These are phyloP conservation scores for Chrysocyon brachyurus DNA, from an alignment of 2,797 vertebrate genomes.

Conservation along the genomic window DNA sequence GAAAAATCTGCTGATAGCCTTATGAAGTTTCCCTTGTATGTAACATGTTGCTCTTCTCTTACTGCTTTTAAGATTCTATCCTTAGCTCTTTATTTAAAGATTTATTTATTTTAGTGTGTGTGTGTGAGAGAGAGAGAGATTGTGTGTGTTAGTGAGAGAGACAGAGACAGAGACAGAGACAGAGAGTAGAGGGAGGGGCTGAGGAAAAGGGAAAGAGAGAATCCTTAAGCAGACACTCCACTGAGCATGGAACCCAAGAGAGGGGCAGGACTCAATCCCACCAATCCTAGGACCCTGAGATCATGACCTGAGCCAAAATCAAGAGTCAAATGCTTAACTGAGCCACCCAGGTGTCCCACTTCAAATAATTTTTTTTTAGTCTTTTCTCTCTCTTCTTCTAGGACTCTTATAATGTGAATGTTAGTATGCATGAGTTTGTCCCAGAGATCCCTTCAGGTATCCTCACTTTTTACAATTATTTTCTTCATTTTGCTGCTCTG, in stretches of 20 bases:
- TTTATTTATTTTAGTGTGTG: background rate
- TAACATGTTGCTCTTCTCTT: background rate
- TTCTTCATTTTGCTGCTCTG: background rate
- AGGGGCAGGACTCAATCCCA: background rate
- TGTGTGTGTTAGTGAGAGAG: background rate
- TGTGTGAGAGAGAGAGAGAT: too few relatives aligned
- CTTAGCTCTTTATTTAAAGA: background rate
- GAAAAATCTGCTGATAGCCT: background rate
- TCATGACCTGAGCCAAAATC: background rate
- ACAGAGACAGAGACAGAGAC: too few relatives aligned
- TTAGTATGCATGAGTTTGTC: background rate
- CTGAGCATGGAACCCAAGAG: background rate
- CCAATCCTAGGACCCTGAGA: background rate
- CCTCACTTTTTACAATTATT: background rate
- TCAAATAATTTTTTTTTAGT: background rate
- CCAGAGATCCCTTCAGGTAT: background rate
- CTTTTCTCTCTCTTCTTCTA: background rate
- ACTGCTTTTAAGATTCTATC: background rate
- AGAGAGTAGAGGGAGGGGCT: too few relatives aligned
- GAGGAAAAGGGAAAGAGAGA: background rate
- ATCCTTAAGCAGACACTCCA: background rate
- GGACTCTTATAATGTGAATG: background rate
- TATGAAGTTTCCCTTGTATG: background rate
- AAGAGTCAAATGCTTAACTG: background rate
- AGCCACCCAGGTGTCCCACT: background rate